Evolutionary conservation across 2,113 vertebrate genomes (phyloP).

Genomic region (Furnarius figulus): DNA sequence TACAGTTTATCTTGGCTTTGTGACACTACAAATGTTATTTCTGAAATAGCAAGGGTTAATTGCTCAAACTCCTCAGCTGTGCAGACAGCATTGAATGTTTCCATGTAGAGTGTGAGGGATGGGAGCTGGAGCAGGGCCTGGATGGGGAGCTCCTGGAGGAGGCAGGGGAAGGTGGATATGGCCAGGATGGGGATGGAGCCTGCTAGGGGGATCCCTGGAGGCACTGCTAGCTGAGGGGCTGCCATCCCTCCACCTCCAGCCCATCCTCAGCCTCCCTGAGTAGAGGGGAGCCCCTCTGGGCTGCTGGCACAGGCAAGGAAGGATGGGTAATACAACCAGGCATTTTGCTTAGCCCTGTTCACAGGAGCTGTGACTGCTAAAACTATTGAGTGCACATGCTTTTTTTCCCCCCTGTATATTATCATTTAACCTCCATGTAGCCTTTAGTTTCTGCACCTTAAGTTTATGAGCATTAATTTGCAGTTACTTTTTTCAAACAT

Average conservation of each 20-base stretch:
- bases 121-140: rapidly evolving
- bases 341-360: neutral
- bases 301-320: neutral
- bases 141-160: neutral
- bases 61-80: neutral
- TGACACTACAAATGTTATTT: slow-evolving; percentile 22
- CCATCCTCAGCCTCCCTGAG: neutral
- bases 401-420: neutral
- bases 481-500: slow-evolving; percentile 5
- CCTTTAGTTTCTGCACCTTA: neutral
- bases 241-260: rapidly evolving
- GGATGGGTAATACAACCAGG: too few relatives aligned
- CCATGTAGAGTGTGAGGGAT: neutral
- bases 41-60: slow-evolving; percentile 29
- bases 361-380: neutral
- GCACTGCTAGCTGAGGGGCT: neutral
- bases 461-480: neutral
- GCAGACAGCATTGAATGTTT: neutral
- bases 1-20: slow-evolving; percentile 45
- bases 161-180: neutral
- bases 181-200: neutral
- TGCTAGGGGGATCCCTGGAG: neutral
- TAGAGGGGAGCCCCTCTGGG: neutral
- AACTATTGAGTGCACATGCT: neutral
- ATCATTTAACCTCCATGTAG: neutral